phyloP scores from a whole-genome alignment of 2,797 vertebrate genomes.

The Anableps anableps region DNA sequence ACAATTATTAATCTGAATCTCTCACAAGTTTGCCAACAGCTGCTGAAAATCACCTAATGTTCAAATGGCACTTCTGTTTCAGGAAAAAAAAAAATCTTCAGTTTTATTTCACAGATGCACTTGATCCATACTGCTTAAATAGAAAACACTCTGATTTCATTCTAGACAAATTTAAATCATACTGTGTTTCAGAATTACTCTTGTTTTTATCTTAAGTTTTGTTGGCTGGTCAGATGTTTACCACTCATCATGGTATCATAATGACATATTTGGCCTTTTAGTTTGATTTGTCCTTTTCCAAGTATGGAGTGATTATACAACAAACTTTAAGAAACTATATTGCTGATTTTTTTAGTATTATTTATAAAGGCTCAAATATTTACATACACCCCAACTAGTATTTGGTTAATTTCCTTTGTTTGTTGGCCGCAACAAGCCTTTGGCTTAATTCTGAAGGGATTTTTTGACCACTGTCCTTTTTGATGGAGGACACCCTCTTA shows the following conservation, averaged over 20 bases:
- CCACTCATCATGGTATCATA: not conserved
- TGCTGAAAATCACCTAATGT: constrained; percentile 1
- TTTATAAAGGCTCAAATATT: not conserved
- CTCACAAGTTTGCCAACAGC: not conserved
- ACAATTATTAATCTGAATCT: not conserved
- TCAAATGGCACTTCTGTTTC: not conserved
- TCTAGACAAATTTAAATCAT: not conserved
- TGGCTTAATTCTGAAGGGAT: not conserved
- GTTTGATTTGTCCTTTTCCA: not conserved
- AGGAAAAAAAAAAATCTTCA: not conserved
- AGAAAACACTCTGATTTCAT: not conserved
- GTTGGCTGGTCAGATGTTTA: not conserved
- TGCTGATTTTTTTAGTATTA: not conserved
- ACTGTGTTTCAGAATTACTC: not conserved
- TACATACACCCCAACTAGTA: not conserved
- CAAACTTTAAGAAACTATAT: not conserved
- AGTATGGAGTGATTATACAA: not conserved
- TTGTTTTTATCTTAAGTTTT: not conserved
- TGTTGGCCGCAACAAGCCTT: too few relatives aligned
- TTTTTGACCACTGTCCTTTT: too few relatives aligned
- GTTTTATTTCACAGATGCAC: not conserved
- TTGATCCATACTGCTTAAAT: not conserved
- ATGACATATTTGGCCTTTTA: not conserved
- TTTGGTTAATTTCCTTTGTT: not conserved
- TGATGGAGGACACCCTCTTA: too few relatives aligned